These are phyloP conservation scores for Poeciliopsis turrubarensis DNA, from an alignment of 2,113 vertebrate species.

Conservation along the genomic window DNA sequence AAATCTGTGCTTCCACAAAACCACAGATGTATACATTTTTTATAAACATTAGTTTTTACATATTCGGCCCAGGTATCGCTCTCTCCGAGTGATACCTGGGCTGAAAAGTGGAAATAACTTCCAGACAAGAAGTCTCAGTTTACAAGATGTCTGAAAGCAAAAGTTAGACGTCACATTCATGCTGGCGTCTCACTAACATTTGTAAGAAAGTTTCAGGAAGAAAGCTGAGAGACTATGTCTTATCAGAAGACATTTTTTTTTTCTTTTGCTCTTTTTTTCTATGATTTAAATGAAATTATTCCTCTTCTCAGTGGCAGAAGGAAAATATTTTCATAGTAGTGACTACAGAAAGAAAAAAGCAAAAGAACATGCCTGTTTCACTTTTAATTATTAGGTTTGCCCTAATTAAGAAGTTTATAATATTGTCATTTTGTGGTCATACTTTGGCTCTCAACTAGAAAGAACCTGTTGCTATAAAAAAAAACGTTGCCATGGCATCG, in stretches of 20 bases:
- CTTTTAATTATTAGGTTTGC: too few species aligned
- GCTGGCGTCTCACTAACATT: neutral
- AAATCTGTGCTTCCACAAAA: neutral
- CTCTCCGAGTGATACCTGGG: neutral
- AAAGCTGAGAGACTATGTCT: neutral
- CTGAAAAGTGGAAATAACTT: too few species aligned
- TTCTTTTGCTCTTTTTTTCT: too few species aligned
- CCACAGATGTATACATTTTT: neutral
- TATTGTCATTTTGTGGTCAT: too few species aligned
- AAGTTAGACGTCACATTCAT: neutral
- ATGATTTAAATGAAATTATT: too few species aligned
- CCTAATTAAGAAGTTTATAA: too few species aligned
- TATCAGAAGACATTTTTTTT: too few species aligned
- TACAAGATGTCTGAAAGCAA: neutral
- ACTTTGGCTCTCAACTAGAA: too few species aligned
- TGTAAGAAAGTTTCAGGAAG: neutral
- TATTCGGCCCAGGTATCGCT: neutral
- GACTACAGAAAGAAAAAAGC: neutral
- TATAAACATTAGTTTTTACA: too few species aligned
- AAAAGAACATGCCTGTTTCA: too few species aligned
- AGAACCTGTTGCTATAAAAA: too few species aligned
- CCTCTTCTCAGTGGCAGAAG: neutral
- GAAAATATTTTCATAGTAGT: neutral
- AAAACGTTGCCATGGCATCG: too few species aligned
- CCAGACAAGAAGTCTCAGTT: neutral